Base-by-base conservation (phyloP, 2,888 invertebrate genomes). In the Amaurobius ferox region DNA sequence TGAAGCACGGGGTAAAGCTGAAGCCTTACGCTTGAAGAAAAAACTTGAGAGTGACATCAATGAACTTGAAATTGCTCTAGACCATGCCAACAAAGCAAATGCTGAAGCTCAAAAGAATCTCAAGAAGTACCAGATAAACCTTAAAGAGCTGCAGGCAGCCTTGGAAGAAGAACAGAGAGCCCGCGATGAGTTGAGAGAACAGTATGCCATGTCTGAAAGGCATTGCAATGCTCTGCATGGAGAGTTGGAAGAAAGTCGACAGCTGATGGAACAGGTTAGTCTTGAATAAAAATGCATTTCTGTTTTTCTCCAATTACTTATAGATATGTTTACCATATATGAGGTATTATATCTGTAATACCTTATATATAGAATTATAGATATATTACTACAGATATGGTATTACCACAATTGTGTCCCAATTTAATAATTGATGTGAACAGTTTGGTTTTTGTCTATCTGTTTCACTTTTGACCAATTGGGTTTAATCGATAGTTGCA, bases 21-120 rank as follows among this genome's bases (percentile, higher is more conserved):
- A 99, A 94, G 98, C 99, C 90, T 95, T 99, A 91, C 96, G 98
- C 94, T 97, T 99, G 96, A 99, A 99, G 96, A 99, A 99, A 97
- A 99, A 99, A 94, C 94, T 99, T 92, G 99, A 99, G 93, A 96
- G 97, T 90, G 99, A 99, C 94, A 99, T 99, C 94, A 99, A 99
- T 93, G 99, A 99, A 93, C 94, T 99, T 89, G 99, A 99, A 93
- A 98, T 99, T 91, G 98, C 98, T 91, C 94, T 99, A 92, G 99
- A 99, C 93, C 98, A 98, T 93, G 98, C 99, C 92, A 99, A 99
- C 95, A 97, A 98, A 94, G 97, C 97, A 91, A 98, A 98, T 92
- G 97, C 98, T 91, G 98, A 98, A 92, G 97, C 98, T 91, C 98
- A 99, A 93, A 99, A 98, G 96, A 98, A 97, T 94, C 97, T 98